Evolutionary conservation across 2,888 invertebrate species (phyloP).

Genomic region (Saturnia pavonia): DNA sequence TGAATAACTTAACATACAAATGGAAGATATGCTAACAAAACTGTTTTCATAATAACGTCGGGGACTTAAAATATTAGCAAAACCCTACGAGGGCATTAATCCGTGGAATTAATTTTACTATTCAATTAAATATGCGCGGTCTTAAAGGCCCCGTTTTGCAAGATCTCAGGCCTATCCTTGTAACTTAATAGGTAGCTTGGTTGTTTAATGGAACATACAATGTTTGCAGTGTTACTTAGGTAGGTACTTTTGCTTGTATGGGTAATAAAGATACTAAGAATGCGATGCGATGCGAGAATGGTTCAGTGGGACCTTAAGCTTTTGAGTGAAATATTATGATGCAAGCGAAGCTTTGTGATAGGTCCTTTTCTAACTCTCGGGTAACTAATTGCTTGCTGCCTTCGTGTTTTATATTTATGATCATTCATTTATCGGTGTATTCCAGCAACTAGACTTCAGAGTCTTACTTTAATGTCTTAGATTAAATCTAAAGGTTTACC

Average conservation of each 20-base stretch:
- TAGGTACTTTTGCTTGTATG: neutral
- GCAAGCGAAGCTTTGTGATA: neutral
- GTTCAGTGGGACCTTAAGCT: neutral
- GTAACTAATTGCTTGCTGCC: too few relatives aligned
- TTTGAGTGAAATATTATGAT: neutral
- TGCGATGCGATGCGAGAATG: neutral
- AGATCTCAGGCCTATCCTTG: slow-evolving; percentile 7
- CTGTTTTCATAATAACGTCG: neutral
- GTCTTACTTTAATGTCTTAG: too few relatives aligned
- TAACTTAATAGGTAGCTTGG: neutral
- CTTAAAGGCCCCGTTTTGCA: slow-evolving; percentile 19
- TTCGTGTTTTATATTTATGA: too few relatives aligned
- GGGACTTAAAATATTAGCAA: neutral
- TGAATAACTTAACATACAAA: too few relatives aligned
- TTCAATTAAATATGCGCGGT: slow-evolving; percentile 19
- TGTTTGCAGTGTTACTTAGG: slow-evolving; percentile 9
- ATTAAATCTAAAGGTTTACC: too few relatives aligned
- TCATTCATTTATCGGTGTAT: too few relatives aligned
- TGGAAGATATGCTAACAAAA: too few relatives aligned
- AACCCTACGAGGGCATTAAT: slow-evolving; percentile 8
- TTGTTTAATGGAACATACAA: slow-evolving; percentile 16
- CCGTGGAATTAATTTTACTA: slow-evolving; percentile 15
- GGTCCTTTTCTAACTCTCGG: too few relatives aligned
- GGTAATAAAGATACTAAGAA: slow-evolving; percentile 1
- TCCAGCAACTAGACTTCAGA: too few relatives aligned